Base-by-base conservation (phyloP, 2,888 invertebrate genomes). In the Onthophagus sagittarius region DNA sequence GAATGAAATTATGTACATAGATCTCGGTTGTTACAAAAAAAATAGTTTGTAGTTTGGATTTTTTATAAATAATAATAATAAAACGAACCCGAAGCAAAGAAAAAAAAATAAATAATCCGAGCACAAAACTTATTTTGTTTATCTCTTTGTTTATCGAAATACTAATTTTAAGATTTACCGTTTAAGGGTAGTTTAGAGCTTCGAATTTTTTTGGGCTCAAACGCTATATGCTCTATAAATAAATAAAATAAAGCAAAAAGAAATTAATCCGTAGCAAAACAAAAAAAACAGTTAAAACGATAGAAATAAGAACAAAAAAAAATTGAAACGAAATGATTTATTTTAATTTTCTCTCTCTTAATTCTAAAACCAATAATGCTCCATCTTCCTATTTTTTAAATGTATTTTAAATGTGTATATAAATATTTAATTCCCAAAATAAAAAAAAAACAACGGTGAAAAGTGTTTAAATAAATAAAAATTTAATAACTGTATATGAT, bases 41-140 rank as follows among this genome's bases (percentile, higher is more conserved):
- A 53, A 31, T 67, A 67, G 67, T 67, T 67, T 67, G 67, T 67
- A 67, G 67, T 67, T 67, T 67, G 31, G 31, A 67, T 67, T 67
- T 67, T 67, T 67, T 67, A 67, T 67, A 67, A 67, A 53, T 53
- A 53, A 53, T 53, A 7, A 53, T 53, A 53, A 53, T 53, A 53
- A 53, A 53, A 53, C 39, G 39, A 53, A 53, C 39, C 39, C 23
- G 23, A 23, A 23, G 23, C 23, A 23, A 23, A 23, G 3, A 23
- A 23, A 7, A 9, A 53, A 9, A 11, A 53, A n/a, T n/a, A n/a
- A n/a, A n/a, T n/a, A n/a, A n/a, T n/a, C 11, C 39, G 39, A 53
- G 39, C 39, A 53, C 39, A 53, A 53, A 53, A 53, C 39, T 11
- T 9, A 53, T 2, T 53, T 53, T 33, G 5, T 7, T 5, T 33